Evolutionary conservation across 2,888 invertebrate species (phyloP).

Genomic region (Drosophila anomalata): DNA sequence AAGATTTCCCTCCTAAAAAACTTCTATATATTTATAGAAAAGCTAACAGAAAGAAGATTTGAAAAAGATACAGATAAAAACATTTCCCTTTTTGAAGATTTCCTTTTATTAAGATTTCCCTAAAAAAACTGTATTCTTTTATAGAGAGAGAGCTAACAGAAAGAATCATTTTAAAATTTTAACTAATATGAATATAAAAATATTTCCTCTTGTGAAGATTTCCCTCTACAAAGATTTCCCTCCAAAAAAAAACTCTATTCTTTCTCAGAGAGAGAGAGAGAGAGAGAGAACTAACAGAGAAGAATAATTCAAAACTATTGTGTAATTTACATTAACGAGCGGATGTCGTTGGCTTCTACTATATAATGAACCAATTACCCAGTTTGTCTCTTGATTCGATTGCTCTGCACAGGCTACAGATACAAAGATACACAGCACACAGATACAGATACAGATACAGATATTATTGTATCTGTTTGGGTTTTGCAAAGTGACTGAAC

Average conservation of each 20-base stretch:
- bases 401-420: slow-evolving; percentile 51
- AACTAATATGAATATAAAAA: no score
- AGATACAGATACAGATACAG: slow-evolving; percentile 9
- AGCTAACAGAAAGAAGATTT: no score
- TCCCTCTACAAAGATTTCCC: neutral
- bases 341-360: slow-evolving; percentile 77
- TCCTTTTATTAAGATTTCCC: no score
- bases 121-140: no score
- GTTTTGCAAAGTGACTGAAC: slow-evolving; percentile 40
- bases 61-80: no score
- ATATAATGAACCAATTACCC: slow-evolving; percentile 77
- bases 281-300: neutral
- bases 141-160: no score
- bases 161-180: no score
- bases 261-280: neutral
- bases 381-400: slow-evolving; percentile 79
- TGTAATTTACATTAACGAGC: slow-evolving; percentile 76
- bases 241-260: neutral
- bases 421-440: slow-evolving; percentile 6
- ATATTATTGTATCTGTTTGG: slow-evolving; percentile 19
- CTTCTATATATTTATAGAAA: no score
- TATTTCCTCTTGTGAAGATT: no score
- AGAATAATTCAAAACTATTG: slow-evolving; percentile 66
- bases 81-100: no score
- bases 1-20: no score